These are phyloP conservation scores for Autographa gamma DNA, from an alignment of 2,888 invertebrate genomes.

Conservation along the genomic window DNA sequence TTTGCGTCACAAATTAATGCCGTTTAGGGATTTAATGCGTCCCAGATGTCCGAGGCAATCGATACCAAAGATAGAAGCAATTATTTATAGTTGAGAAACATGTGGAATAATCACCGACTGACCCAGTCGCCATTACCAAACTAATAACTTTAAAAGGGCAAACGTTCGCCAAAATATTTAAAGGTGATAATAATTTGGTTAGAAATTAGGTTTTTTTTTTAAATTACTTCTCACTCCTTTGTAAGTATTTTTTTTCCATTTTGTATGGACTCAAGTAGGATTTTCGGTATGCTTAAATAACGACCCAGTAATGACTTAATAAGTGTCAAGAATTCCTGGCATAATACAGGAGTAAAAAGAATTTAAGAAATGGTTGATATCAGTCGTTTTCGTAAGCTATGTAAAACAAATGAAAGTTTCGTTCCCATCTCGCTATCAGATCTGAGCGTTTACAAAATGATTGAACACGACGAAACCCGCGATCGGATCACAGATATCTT, in stretches of 20 bases:
- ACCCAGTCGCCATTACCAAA: not conserved
- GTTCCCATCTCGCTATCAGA: not conserved
- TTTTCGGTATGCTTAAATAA: no score
- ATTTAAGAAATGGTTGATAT: not conserved
- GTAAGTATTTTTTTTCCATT: no score
- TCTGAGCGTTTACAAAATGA: slow-evolving; percentile 5
- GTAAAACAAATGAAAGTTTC: slow-evolving; percentile 4
- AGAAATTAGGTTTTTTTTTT: no score
- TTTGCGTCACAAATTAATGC: slow-evolving; percentile 34
- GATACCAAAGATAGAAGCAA: slow-evolving; percentile 41
- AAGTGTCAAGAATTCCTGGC: no score
- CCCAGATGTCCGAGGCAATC: slow-evolving; percentile 35
- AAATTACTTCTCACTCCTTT: no score
- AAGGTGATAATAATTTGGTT: no score
- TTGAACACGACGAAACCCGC: slow-evolving; percentile 9
- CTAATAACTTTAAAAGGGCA: not conserved
- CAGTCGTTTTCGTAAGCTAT: slow-evolving; percentile 1
- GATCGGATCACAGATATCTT: slow-evolving; percentile 13
- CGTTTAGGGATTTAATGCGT: slow-evolving; percentile 33
- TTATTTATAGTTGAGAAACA: slow-evolving; percentile 25
- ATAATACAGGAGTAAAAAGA: not conserved
- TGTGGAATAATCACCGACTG: slow-evolving; percentile 6
- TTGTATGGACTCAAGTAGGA: no score
- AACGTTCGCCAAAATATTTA: not conserved
- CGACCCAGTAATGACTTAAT: no score